Evolutionary conservation across 2,888 invertebrate species (phyloP).

Genomic region (Herminia tarsipennalis): DNA sequence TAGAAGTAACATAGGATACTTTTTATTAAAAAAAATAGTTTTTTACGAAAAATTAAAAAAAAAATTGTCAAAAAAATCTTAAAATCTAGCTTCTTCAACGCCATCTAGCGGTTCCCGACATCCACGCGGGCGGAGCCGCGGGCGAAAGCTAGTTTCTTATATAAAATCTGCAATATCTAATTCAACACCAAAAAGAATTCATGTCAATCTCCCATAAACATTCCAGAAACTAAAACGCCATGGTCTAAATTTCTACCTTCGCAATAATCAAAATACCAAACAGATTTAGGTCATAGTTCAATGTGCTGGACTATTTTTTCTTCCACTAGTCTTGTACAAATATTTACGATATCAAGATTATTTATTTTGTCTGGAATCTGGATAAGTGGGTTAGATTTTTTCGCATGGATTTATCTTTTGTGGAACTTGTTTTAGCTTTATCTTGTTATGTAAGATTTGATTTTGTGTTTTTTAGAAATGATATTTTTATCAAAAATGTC

Average conservation of each 20-base stretch:
- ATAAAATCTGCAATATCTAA: not conserved
- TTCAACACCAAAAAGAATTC: not conserved
- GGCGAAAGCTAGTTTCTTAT: too few species aligned
- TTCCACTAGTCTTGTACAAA: constrained; percentile 22
- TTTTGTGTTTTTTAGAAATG: too few species aligned
- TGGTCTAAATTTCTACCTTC: constrained; percentile 9
- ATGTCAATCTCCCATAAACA: not conserved
- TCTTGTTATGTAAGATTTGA: constrained; percentile 5
- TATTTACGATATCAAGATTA: constrained; percentile 31
- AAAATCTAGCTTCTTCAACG: too few species aligned
- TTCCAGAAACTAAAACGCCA: constrained; percentile 3
- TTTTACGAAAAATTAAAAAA: too few species aligned
- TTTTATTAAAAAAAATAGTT: too few species aligned
- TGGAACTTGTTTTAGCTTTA: too few species aligned
- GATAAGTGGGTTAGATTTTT: constrained; percentile 4
- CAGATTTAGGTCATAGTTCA: constrained; percentile 23
- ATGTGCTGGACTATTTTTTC: constrained; percentile 8
- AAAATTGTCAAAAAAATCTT: too few species aligned
- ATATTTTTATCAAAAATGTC: too few species aligned
- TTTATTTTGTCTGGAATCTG: constrained; percentile 9
- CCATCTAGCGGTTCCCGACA: too few species aligned
- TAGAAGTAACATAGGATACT: too few species aligned
- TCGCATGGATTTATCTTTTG: constrained; percentile 7
- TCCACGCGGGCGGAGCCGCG: too few species aligned
- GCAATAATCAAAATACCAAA: constrained; percentile 22